Evolutionary conservation across 1,140 invertebrate species (phyloP), one percentile per base, ranked within the genome.

Genomic region (Cylas formicarius): DNA sequence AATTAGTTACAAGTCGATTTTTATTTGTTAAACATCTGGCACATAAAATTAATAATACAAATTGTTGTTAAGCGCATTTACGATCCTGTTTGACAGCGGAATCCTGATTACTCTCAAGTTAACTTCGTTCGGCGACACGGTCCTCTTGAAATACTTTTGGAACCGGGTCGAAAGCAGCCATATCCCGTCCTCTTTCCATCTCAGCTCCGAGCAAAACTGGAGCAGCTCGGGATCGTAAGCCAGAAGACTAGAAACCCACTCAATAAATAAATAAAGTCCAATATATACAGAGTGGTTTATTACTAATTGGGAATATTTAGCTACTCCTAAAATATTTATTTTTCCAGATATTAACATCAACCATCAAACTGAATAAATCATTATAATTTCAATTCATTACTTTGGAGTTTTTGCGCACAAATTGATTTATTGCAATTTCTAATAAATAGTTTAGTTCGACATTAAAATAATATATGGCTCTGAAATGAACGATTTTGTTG

Each of bases 171-270:
- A 74, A 2, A 87, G 61, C 0, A 74, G 62, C 80, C 84, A 89
- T 4, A 87, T 60, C 3, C 77, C 76, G 58, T 86, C 83, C 1
- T 73, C 67, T 0, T 72, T 72, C 65, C 76, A 80, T 43, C 76
- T 63, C 17, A 87, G 71, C 47, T 87, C 84, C 0, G 84, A 78
- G 5, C 76, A 71, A 58, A 87, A 86, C 66, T 89, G 85, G 5
- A 87, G 63, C 32, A 72, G 67, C 49, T 82, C 76, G 0, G 75
- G 70, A 59, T 80, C 81, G 49, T 78, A 79, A 0, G 80, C 80
- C 5, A 87, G 28, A 24, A 84, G 72, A 47, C 81, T 85, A 60
- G 1, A 67, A 71, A 37, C 41, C 40, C 17, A 31, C 17, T 31
- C 7, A 11, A n/a, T 11, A 35, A 35, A 20, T n/a, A 18, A 8